phyloP scores from a whole-genome alignment of 2,888 invertebrate species.

The Oligia strigilis region DNA sequence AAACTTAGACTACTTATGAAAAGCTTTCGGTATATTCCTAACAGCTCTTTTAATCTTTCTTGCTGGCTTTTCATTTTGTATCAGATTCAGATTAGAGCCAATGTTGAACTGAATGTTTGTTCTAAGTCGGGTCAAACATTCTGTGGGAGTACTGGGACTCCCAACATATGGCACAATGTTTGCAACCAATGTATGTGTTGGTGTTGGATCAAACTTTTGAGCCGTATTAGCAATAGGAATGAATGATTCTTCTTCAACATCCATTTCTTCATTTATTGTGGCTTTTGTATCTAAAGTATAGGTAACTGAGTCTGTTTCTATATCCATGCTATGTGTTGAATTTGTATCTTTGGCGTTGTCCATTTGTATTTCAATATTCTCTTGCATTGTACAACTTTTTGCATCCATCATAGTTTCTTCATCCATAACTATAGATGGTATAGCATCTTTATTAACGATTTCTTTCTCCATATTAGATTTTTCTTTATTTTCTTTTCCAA shows the following conservation, averaged over 20 bases:
- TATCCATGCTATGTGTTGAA: slow-evolving; percentile 44
- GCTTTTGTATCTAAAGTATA: background rate
- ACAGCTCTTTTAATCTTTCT: slow-evolving; percentile 58
- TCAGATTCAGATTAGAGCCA: slow-evolving; percentile 53
- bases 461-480: background rate
- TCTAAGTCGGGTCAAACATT: background rate
- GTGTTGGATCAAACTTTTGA: slow-evolving; percentile 3
- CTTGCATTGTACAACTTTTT: slow-evolving; percentile 3
- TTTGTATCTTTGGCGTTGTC: slow-evolving; percentile 43
- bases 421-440: slow-evolving; percentile 12
- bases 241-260: slow-evolving; percentile 64
- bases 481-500: background rate
- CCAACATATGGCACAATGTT: slow-evolving; percentile 31
- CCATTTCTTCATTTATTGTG: slow-evolving; percentile 67
- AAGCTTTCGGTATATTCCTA: slow-evolving; percentile 65
- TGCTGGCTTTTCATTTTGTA: slow-evolving; percentile 1
- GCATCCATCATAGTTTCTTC: slow-evolving; percentile 23
- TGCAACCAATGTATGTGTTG: slow-evolving; percentile 1
- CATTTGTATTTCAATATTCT: slow-evolving; percentile 28
- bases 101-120: slow-evolving; percentile 69
- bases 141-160: slow-evolving; percentile 15
- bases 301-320: slow-evolving; percentile 25
- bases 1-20: slow-evolving; percentile 61
- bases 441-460: background rate
- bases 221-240: background rate